Evolutionary conservation across 2,797 vertebrate genomes (phyloP).

Genomic region (Cossypha caffra): DNA sequence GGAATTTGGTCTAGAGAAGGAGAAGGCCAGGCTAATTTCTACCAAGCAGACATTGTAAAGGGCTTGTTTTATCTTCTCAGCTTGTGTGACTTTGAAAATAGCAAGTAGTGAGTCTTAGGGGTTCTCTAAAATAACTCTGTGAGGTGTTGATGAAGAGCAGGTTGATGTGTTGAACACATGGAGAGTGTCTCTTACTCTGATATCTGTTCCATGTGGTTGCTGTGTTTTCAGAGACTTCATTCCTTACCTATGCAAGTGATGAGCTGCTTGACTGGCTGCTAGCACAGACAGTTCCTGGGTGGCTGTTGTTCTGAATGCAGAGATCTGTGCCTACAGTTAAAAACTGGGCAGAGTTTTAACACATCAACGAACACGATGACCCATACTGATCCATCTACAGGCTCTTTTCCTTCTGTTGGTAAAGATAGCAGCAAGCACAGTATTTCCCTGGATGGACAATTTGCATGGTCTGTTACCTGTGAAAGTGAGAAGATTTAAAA

Average conservation of each 20-base stretch:
- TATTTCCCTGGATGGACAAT: background rate
- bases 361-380: fast-evolving
- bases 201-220: fast-evolving
- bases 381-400: background rate
- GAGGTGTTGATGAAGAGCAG: background rate
- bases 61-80: background rate
- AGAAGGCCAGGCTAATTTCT: background rate
- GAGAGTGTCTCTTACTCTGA: background rate
- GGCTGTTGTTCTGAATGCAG: background rate
- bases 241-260: fast-evolving
- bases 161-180: background rate
- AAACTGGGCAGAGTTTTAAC: background rate
- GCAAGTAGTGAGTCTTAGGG: background rate
- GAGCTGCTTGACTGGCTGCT: fast-evolving
- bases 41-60: background rate
- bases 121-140: background rate
- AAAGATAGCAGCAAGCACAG: background rate
- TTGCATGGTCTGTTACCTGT: background rate
- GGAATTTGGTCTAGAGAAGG: background rate
- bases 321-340: background rate
- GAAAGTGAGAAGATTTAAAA: background rate
- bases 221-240: background rate
- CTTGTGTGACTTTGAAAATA: background rate
- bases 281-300: fast-evolving
- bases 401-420: background rate